Evolutionary conservation across 2,797 vertebrate species (phyloP), one percentile per base, ranked within the genome.

Genomic region (Alectoris magna): DNA sequence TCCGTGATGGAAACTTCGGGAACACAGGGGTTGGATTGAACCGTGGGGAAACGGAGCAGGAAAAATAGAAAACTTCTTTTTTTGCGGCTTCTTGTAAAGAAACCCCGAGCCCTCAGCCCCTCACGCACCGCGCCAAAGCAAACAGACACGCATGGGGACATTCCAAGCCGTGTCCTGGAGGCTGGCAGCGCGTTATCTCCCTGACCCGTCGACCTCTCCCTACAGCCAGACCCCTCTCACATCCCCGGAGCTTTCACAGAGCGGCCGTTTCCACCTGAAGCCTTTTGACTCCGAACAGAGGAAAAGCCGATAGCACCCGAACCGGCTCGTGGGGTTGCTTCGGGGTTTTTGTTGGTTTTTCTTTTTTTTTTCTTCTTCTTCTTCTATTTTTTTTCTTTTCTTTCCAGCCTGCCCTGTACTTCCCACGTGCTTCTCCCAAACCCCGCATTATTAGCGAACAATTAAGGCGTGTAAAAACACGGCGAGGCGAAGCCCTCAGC

Each of bases 401-500:
- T 34, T 34, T 58, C 5, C 19, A 23, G 23, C 6, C 68, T 60
- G n/a, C 49, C 69, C 55, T 72, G 31, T 87, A 77, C 58, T 80
- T 68, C 66, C 87, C 92, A 91, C 88, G 53, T 87, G 87, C 46
- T 84, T 80, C 74, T 82, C 60, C 51, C 60, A 84, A 82, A 76
- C 60, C 53, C 64, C 78, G 8, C 69, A 80, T 29, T 87, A 77
- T 71, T 70, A 58, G 66, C 8, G 66, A 87, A 83, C 63, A 80
- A 93, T 74, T 79, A 74, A 94, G 66, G 66, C 60, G 69, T 89
- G 86, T 74, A 83, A 91, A 95, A 92, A 85, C 87, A 87, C 19
- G 72, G 92, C 22, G 27, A 79, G 78, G 41, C 19, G 53, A 89
- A 95, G 56, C 69, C 72, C 63, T 74, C 4, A 24, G 53, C 69